Conservation (phyloP, 2,888 invertebrate genomes). For the Drosophila basisetae region DNA sequence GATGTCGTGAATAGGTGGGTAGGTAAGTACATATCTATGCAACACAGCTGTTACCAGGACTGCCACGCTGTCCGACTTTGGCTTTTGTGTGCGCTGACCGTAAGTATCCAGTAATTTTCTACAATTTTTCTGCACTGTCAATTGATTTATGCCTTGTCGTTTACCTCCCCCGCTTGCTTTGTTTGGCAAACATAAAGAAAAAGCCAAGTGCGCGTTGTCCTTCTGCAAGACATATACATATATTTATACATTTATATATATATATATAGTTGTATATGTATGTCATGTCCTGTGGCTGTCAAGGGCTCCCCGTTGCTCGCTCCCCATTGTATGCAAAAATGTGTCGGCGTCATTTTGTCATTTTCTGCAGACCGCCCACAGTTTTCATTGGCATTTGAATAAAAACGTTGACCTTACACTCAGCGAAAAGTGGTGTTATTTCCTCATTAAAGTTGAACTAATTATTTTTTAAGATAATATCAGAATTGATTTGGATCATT, state of each 20-base stretch:
- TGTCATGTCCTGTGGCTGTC: conserved; percentile 57
- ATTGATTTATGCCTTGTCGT: conserved; percentile 72
- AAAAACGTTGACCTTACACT: not conserved
- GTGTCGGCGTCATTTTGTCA: conserved; percentile 56
- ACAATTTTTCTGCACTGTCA: conserved; percentile 75
- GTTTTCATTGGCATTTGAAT: conserved; percentile 34
- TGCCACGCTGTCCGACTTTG: conserved; percentile 1
- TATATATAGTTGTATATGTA: conserved; percentile 8
- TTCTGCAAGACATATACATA: conserved; percentile 17
- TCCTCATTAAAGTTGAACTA: not conserved
- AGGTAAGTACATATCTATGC: not conserved
- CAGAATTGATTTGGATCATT: not conserved
- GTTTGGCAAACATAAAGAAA: conserved; percentile 60
- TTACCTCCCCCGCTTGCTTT: conserved; percentile 38
- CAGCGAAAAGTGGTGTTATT: not conserved
- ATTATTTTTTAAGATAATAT: not conserved
- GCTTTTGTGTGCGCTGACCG: conserved; percentile 70
- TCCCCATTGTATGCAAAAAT: conserved; percentile 61
- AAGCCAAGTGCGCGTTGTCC: conserved; percentile 70
- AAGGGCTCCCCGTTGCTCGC: conserved; percentile 47
- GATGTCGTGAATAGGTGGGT: not conserved
- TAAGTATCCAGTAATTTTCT: conserved; percentile 79
- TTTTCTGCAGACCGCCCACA: conserved; percentile 53
- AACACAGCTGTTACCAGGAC: conserved; percentile 34
- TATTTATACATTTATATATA: conserved; percentile 39